Evolutionary conservation across 2,797 vertebrate species (phyloP), one percentile per base, ranked within the genome.

Genomic region (Gymnothorax reevesii): DNA sequence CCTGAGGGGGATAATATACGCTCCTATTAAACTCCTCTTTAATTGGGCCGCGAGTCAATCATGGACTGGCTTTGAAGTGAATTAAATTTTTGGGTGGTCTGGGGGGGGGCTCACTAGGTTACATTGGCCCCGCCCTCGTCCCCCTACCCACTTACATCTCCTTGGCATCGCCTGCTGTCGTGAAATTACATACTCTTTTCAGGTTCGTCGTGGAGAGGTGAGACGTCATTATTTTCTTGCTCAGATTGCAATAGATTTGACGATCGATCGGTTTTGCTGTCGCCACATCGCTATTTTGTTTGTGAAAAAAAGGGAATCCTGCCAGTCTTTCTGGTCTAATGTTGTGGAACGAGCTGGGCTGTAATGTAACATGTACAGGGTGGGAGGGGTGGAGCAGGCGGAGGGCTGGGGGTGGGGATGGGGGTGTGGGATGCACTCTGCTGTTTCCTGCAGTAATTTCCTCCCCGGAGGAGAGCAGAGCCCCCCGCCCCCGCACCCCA

Each of bases 11-110:
- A 97, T 98, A 98, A 99, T 98, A 97, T 97, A 97, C 97, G 97
- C 97, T 97, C 97, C 97, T 97, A 98, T 99, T 99, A 99, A 98
- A 98, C 98, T 98, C 97, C 96, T 98, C 97, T 99, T 98, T 97
- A 97, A 97, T 98, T 97, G 97, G 97, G 95, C 96, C 96, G 96
- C 95, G 97, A 98, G 97, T 99, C 98, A 99, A 98, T 99, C 98
- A 98, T 96, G 93, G 97, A 95, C 95, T 96, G 95, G 95, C 95
- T 95, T 94, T 96, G 96, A 94, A 97, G 97, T 98, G 97, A 97
- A 97, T 97, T 97, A 97, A 97, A 97, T 95, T 96, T 96, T 95
- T 94, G 95, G 93, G 89, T 95, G 96, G 33, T 42, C 27, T 10
- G 95, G 94, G 83, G 82, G 84, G 82, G 83, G 82, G 91, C 89